A percentile compares a stretch with the other conserved stretches of the same genome.
phyloP scores from a whole-genome alignment of 2,113 vertebrate species.

The Oncorhynchus kisutch region DNA sequence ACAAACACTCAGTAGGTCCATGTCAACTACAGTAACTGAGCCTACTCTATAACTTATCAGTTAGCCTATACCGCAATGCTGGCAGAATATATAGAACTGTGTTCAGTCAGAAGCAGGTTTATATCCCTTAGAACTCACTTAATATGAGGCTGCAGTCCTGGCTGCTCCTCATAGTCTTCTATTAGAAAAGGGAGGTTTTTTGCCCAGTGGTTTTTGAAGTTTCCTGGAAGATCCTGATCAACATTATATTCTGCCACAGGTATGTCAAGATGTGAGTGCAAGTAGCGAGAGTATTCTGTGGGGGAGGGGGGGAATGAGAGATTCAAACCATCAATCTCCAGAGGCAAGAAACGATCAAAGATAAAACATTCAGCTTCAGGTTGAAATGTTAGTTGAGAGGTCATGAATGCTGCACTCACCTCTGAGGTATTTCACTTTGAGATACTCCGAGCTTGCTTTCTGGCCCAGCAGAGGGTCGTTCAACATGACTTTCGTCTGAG shows the following conservation, averaged over 20 bases:
- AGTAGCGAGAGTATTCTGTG: slow-evolving; percentile 93
- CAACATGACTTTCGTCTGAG: slow-evolving; percentile 97
- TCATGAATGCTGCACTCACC: slow-evolving; percentile 67
- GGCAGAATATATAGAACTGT: no score
- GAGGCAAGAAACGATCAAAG: no score
- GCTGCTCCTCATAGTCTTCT: slow-evolving; percentile 97
- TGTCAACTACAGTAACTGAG: no score
- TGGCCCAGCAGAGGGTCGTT: slow-evolving; percentile 95
- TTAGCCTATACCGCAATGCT: no score
- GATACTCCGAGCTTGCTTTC: slow-evolving; percentile 95
- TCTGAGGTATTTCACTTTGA: slow-evolving; percentile 97
- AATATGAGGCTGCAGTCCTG: slow-evolving; percentile 94
- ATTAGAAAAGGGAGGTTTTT: slow-evolving; percentile 96
- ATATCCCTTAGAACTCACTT: slow-evolving; percentile 73
- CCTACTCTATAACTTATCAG: no score
- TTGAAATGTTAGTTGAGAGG: no score
- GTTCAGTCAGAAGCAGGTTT: no score
- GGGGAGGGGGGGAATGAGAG: background rate
- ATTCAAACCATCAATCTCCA: no score
- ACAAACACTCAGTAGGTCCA: background rate
- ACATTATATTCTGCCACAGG: slow-evolving; percentile 91
- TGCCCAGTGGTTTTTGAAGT: slow-evolving; percentile 98
- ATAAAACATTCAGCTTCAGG: no score
- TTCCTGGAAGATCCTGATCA: slow-evolving; percentile 89
- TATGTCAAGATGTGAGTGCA: slow-evolving; percentile 93